Evolutionary conservation across 2,113 vertebrate species (phyloP), one percentile per base, ranked within the genome.

Genomic region (Tursiops truncatus): DNA sequence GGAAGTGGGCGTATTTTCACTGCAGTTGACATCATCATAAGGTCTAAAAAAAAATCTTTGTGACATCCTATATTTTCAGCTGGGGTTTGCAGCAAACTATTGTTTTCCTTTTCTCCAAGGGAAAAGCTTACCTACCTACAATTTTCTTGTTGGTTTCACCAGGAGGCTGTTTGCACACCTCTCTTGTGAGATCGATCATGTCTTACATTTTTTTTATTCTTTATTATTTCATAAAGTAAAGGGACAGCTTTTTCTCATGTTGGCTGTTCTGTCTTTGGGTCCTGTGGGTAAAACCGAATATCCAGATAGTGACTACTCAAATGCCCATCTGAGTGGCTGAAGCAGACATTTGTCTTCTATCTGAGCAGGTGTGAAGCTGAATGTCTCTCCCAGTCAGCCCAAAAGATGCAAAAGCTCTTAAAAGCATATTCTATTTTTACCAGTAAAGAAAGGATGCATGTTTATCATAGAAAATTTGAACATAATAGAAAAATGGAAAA

Each of bases 51-150:
- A 20, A 79, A 5, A 65, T 90, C 28, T 63, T 86, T 74, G 84
- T 92, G 76, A 80, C 88, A 77, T 94, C 79, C 70, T 96, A 41
- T 97, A 84, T 91, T 92, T 97, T 95, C 84, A 95, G 70, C 76
- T 67, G 53, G 20, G 23, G 81, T 86, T 94, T 96, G 65, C 20
- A 33, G 44, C 12, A 71, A 92, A 88, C 25, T 94, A 71, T 87
- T 94, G 56, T 87, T 96, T 97, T 70, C 80, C 11, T 96, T 92
- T 92, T 60, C 91, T 92, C 21, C 47, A 33, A 96, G 76, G 74
- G 20, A 90, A 90, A 96, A 94, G 23, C 13, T 91, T 71, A 60
- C 33, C 44, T 25, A 94, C 70, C 58, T 44, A 96, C 80, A 87
- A 15, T 81, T 67, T 92, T 88, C 88, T 94, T 88, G 50, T 79